Evolutionary conservation across 1,140 invertebrate species (phyloP).

Genomic region (Onthophagus taurus): DNA sequence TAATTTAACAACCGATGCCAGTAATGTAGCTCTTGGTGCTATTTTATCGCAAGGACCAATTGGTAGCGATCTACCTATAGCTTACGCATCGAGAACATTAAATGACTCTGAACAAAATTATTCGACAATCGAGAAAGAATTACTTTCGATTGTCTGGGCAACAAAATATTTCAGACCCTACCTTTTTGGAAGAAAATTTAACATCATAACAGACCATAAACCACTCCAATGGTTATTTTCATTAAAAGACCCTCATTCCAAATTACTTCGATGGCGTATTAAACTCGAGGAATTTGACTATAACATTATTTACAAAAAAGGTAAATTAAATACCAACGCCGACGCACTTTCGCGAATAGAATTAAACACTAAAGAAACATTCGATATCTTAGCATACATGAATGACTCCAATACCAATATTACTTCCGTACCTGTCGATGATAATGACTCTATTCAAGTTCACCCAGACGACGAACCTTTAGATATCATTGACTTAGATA

Average conservation of each 20-base stretch:
- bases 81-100: constrained; percentile 9
- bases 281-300: constrained; percentile 16
- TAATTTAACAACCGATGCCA: constrained; percentile 30
- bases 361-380: too few species aligned
- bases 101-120: constrained; percentile 13
- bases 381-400: too few species aligned
- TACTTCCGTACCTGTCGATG: too few species aligned
- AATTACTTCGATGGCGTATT: constrained; percentile 15
- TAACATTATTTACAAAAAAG: constrained; percentile 12
- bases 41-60: constrained; percentile 27
- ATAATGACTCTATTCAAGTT: too few species aligned
- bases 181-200: constrained; percentile 13
- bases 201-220: constrained; percentile 15
- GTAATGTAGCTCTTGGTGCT: constrained; percentile 26
- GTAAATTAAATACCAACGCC: constrained; percentile 14
- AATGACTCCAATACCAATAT: too few species aligned
- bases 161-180: constrained; percentile 15
- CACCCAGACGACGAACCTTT: too few species aligned
- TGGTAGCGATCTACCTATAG: constrained; percentile 19
- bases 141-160: constrained; percentile 15
- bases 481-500: too few species aligned
- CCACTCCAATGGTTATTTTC: constrained; percentile 15
- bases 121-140: constrained; percentile 15
- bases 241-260: constrained; percentile 18
- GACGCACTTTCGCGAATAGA: constrained; percentile 21